Conservation (phyloP, 2,888 invertebrate genomes). For the Athetis lepigone region DNA sequence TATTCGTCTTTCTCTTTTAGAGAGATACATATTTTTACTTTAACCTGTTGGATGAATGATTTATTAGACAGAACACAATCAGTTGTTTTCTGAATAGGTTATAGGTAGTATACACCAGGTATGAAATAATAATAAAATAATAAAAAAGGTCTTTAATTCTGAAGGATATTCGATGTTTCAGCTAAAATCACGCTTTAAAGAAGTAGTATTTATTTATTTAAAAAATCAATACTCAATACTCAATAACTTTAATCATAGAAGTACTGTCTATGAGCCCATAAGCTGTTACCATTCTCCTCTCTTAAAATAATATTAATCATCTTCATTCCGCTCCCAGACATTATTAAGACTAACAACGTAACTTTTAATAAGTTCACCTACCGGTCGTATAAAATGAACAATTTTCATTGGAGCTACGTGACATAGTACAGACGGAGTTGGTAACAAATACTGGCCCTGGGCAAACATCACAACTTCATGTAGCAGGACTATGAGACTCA, state of each 20-base stretch:
- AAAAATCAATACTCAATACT: too few species aligned
- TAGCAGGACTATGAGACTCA: slow-evolving; percentile 75
- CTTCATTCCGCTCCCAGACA: slow-evolving; percentile 7
- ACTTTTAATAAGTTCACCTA: slow-evolving; percentile 34
- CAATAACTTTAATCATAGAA: too few species aligned
- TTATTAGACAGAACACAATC: background rate
- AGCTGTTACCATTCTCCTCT: slow-evolving; percentile 18
- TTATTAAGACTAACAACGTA: slow-evolving; percentile 36
- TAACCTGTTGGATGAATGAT: background rate
- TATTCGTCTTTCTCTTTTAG: background rate
- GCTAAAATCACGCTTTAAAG: background rate
- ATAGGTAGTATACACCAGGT: background rate
- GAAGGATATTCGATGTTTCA: background rate
- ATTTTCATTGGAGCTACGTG: slow-evolving; percentile 48
- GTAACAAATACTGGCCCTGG: slow-evolving; percentile 70
- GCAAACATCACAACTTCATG: slow-evolving; percentile 80
- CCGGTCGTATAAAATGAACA: slow-evolving; percentile 41
- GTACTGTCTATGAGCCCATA: background rate
- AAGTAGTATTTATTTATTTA: too few species aligned
- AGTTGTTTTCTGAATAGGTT: background rate
- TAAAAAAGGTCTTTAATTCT: background rate
- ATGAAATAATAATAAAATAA: background rate
- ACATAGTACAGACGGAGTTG: slow-evolving; percentile 47
- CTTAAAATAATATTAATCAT: slow-evolving; percentile 29
- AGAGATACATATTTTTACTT: slow-evolving; percentile 1